phyloP scores from a whole-genome alignment of 2,888 invertebrate species.

The Dromius quadrimaculatus region DNA sequence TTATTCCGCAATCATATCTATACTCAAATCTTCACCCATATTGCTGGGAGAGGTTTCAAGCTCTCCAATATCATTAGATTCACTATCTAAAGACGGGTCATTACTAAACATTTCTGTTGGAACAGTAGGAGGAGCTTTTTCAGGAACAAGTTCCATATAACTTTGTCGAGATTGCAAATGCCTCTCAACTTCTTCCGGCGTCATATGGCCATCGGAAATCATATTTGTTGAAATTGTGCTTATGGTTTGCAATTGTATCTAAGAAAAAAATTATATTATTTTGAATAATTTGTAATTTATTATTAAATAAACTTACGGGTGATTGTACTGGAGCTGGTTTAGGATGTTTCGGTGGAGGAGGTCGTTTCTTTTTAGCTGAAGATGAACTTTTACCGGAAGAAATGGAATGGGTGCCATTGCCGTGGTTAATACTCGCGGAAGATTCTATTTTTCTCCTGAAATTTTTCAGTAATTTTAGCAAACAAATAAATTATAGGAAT shows the following conservation, averaged over 20 bases:
- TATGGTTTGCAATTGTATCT: conserved; percentile 70
- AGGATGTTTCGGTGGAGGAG: conserved; percentile 65
- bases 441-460: conserved; percentile 71
- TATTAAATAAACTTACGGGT: conserved; percentile 59
- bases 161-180: conserved; percentile 88
- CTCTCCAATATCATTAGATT: conserved; percentile 82
- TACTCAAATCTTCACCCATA: conserved; percentile 81
- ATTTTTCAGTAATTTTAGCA: too few species aligned
- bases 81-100: conserved; percentile 89
- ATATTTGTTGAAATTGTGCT: conserved; percentile 69
- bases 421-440: conserved; percentile 58
- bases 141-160: conserved; percentile 83
- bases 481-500: too few species aligned
- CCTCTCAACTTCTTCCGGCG: conserved; percentile 90
- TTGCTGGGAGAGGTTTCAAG: conserved; percentile 88
- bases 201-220: conserved; percentile 86
- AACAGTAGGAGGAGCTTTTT: conserved; percentile 88
- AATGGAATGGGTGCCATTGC: conserved; percentile 64
- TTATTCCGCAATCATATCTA: conserved; percentile 73
- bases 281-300: neutral
- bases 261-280: conserved; percentile 32
- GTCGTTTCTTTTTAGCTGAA: conserved; percentile 69
- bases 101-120: conserved; percentile 96
- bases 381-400: conserved; percentile 66
- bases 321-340: conserved; percentile 63